Percentiles rank a stretch among this genome's conserved stretches.
phyloP scores from a whole-genome alignment of 1,140 invertebrate genomes.

The Halesus radiatus region DNA sequence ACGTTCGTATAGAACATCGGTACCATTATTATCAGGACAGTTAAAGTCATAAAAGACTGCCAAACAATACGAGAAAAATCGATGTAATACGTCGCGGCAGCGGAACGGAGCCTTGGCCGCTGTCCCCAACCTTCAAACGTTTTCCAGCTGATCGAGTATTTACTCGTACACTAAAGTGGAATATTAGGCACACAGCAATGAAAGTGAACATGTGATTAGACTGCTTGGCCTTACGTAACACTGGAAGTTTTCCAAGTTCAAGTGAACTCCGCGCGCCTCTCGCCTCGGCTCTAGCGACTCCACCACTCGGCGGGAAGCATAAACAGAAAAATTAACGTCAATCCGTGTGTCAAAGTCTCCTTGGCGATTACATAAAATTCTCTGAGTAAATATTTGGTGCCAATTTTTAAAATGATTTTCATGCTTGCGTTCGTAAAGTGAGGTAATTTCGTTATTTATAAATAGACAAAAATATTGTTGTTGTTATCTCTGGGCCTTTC shows the following conservation, averaged over 20 bases:
- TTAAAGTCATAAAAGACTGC: not conserved
- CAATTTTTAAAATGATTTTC: slow-evolving; percentile 24
- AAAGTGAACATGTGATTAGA: too few relatives aligned
- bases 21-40: too few relatives aligned
- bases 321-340: slow-evolving; percentile 39
- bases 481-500: not conserved
- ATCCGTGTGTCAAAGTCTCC: slow-evolving; percentile 25
- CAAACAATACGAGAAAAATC: not conserved
- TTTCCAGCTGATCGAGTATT: not conserved
- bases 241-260: slow-evolving; percentile 27
- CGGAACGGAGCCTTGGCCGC: not conserved
- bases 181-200: too few relatives aligned
- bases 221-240: not conserved
- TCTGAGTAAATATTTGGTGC: not conserved
- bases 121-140: not conserved
- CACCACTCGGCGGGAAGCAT: not conserved
- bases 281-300: too few relatives aligned
- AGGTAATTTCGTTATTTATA: slow-evolving; percentile 7
- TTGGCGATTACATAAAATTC: not conserved
- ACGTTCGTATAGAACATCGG: too few relatives aligned
- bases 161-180: too few relatives aligned
- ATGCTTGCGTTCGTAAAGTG: not conserved
- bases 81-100: not conserved
- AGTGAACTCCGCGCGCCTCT: not conserved
- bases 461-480: too few relatives aligned